Base-by-base conservation (phyloP, 2,888 invertebrate genomes). In the Tyria jacobaeae region DNA sequence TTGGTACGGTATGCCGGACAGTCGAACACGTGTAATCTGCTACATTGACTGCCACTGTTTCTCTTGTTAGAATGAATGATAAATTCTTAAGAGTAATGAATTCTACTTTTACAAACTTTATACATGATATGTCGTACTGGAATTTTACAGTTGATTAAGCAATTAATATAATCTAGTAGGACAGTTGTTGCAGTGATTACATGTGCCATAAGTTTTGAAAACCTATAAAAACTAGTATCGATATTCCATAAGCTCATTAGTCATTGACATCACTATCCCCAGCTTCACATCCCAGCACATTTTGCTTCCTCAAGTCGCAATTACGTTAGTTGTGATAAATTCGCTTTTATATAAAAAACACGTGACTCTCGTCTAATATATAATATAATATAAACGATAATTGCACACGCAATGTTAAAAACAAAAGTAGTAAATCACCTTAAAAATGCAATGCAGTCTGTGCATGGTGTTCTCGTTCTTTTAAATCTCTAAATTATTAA, bases 401-500 rank as follows among this genome's bases (percentile, higher is more conserved):
- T 86, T 86, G 86, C 86, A 87, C 76, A 76, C 80, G 83, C 84
- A 82, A 80, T 78, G 70, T 78, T 82, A 78, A 62, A 70, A 78
- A 82, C 64, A 73, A 81, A 85, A 85, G 82, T 69, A 75, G 84
- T 70, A 75, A 84, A 84, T 84, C 90, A 90, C 89, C 89, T 82
- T 85, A 81, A 86, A 92, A 92, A 92, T 92, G 92, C 92, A 85
- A 87, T 82, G 84, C 92, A 92, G 91, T 91, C 91, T 91, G 86
- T 87, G 89, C 90, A 89, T 79, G 90, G 89, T 91, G 90, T 90
- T 82, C 86, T 86, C 84, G 73, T 83, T 84, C 73, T 80, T 72
- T 81, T 81, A 78, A 78, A 80, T 79, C 81, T 82, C 85, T 89
- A 88, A 73, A 80, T 71, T 86, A 82, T 85, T 91, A 92, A 91